Evolutionary conservation across 2,797 vertebrate species (phyloP).

Genomic region (Macroramphosus scolopax): DNA sequence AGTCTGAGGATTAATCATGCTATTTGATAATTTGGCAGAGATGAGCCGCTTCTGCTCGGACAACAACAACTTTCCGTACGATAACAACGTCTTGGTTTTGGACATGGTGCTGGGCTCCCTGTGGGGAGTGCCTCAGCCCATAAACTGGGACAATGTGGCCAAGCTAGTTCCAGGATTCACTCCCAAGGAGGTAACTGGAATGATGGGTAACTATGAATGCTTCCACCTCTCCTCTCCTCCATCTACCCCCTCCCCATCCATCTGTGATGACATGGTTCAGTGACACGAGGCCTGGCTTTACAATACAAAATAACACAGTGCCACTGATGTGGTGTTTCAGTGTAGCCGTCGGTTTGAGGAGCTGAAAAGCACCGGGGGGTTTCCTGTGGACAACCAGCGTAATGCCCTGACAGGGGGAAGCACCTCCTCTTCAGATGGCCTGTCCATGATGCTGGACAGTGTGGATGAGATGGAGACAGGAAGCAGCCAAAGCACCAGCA

Average conservation of each 20-base stretch:
- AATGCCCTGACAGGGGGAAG: slow-evolving; percentile 80
- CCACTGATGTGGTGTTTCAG: slow-evolving; percentile 66
- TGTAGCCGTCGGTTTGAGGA: slow-evolving; percentile 94
- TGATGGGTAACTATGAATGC: slow-evolving; percentile 19
- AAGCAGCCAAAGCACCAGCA: slow-evolving; percentile 77
- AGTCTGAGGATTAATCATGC: too few species aligned
- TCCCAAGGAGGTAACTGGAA: slow-evolving; percentile 87
- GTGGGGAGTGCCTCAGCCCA: slow-evolving; percentile 87
- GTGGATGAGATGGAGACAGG: slow-evolving; percentile 76
- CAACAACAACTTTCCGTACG: slow-evolving; percentile 94
- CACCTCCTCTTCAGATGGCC: slow-evolving; percentile 78
- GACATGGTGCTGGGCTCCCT: slow-evolving; percentile 96
- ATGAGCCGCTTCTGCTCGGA: slow-evolving; percentile 92
- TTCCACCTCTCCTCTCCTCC: slow-evolving; percentile 7
- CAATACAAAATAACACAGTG: neutral
- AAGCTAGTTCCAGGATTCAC: slow-evolving; percentile 94
- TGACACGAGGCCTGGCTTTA: neutral
- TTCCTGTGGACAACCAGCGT: slow-evolving; percentile 89
- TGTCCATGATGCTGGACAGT: slow-evolving; percentile 80
- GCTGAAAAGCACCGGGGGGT: slow-evolving; percentile 84
- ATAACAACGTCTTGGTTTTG: slow-evolving; percentile 93
- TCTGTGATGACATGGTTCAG: neutral
- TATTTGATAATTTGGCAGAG: slow-evolving; percentile 56
- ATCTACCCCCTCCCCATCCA: slow-evolving; percentile 10
- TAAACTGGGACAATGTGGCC: slow-evolving; percentile 96